Conservation (phyloP, 2,888 invertebrate species). For the Epinotia brunnichana region DNA sequence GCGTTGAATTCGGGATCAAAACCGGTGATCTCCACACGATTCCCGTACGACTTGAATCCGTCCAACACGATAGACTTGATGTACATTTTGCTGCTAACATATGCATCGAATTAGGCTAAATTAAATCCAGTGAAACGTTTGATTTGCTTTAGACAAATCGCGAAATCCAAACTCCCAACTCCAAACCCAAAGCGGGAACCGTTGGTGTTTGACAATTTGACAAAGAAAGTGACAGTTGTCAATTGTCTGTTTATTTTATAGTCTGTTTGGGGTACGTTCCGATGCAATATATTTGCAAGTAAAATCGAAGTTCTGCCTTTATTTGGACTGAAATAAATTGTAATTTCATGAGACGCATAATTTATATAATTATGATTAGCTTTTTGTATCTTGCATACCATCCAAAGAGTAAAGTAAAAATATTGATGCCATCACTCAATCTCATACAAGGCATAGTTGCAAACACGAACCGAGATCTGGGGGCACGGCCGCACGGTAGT, state of each 20-base stretch:
- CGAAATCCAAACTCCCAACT: slow-evolving; percentile 30
- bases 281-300: background rate
- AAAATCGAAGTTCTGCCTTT: background rate
- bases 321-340: background rate
- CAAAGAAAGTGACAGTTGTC: slow-evolving; percentile 19
- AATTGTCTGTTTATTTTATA: background rate
- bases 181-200: slow-evolving; percentile 54
- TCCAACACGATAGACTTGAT: slow-evolving; percentile 96
- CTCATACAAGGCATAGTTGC: too few species aligned
- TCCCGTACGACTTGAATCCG: slow-evolving; percentile 99
- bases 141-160: slow-evolving; percentile 31
- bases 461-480: too few species aligned
- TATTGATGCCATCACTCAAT: too few species aligned
- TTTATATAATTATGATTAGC: too few species aligned
- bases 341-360: too few species aligned
- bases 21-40: slow-evolving; percentile 93
- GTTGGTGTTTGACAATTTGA: slow-evolving; percentile 51
- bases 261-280: slow-evolving; percentile 7
- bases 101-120: slow-evolving; percentile 39
- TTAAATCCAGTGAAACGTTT: background rate
- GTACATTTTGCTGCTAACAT: slow-evolving; percentile 85
- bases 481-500: too few species aligned
- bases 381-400: too few species aligned
- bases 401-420: too few species aligned
- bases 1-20: slow-evolving; percentile 99